phyloP scores from a whole-genome alignment of 2,797 vertebrate species.

The Acrocephalus scirpaceus region DNA sequence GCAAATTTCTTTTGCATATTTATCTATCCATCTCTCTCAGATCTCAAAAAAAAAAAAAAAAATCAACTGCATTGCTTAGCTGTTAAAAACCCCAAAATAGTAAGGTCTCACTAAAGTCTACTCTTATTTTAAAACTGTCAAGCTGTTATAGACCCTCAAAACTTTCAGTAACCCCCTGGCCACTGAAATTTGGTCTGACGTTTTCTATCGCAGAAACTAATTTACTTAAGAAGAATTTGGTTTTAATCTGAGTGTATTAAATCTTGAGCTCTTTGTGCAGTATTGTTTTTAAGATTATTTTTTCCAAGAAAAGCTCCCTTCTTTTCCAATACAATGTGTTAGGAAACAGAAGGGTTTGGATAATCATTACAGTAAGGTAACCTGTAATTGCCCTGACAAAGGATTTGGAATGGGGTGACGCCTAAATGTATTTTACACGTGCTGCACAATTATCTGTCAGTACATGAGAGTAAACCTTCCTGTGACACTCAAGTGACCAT shows the following conservation, averaged over 20 bases:
- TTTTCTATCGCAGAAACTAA: background rate
- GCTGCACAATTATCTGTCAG: background rate
- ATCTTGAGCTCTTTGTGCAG: background rate
- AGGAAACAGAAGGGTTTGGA: background rate
- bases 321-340: accelerated
- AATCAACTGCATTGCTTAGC: background rate
- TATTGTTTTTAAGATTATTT: background rate
- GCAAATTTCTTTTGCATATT: background rate
- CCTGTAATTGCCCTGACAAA: background rate
- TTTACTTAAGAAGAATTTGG: background rate
- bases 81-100: background rate
- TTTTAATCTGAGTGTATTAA: background rate
- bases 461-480: background rate
- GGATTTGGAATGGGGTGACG: background rate
- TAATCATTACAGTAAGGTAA: background rate
- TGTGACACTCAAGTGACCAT: background rate
- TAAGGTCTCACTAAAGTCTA: background rate
- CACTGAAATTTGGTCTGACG: background rate
- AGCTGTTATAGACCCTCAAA: background rate
- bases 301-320: background rate
- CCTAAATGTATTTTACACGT: background rate
- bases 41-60: background rate
- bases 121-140: background rate
- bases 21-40: background rate
- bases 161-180: background rate